A percentile compares a stretch with the other conserved stretches of the same genome.
Conservation (phyloP, 2,113 vertebrate species). For the Scopus umbretta region DNA sequence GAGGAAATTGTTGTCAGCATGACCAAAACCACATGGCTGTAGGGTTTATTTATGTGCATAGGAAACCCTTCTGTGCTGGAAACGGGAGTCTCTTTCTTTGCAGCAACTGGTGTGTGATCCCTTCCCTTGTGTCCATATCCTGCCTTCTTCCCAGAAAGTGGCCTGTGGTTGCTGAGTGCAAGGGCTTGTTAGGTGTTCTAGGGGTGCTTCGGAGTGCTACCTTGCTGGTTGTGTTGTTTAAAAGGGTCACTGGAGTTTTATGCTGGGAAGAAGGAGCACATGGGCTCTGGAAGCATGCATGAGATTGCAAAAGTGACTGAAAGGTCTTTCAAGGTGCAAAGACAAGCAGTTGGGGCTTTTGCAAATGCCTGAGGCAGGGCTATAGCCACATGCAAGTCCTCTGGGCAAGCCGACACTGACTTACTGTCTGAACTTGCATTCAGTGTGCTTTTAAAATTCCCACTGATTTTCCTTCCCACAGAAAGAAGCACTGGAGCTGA, state of each 20-base stretch:
- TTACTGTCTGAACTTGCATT: background rate
- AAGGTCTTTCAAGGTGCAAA: background rate
- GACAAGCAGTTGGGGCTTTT: background rate
- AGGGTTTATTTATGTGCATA: background rate
- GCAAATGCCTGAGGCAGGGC: background rate
- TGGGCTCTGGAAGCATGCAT: background rate
- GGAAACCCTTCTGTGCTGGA: background rate
- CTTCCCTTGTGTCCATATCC: background rate
- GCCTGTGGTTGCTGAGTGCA: background rate
- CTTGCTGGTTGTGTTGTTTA: background rate
- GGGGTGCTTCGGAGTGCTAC: background rate
- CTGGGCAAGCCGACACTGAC: background rate
- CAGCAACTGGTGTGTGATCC: background rate
- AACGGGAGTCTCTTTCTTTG: background rate
- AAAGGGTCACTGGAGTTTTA: background rate
- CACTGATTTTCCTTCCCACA: background rate
- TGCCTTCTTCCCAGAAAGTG: background rate
- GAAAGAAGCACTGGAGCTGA: background rate
- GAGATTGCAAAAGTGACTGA: background rate
- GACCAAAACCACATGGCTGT: background rate
- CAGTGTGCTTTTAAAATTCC: background rate
- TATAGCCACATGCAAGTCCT: background rate
- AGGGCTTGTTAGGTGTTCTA: background rate
- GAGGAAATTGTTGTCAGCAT: background rate
- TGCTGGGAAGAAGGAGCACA: background rate